These are phyloP conservation scores for Antigone vipio DNA, from an alignment of 2,113 vertebrate species.

Conservation along the genomic window DNA sequence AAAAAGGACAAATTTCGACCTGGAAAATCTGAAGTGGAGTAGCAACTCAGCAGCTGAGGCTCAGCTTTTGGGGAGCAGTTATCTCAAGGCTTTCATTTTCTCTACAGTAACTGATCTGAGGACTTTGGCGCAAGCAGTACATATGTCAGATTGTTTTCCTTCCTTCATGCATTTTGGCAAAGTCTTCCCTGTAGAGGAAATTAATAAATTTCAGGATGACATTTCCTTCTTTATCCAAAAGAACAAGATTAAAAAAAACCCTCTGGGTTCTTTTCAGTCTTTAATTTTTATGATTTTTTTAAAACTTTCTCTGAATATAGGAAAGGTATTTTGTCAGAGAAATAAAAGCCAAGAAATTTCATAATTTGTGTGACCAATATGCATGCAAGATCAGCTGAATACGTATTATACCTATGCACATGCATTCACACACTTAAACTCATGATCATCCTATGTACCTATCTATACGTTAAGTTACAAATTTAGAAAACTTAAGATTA, in stretches of 20 bases:
- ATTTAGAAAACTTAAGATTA: not conserved
- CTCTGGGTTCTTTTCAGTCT: not conserved
- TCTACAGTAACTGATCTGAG: not conserved
- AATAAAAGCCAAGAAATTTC: not conserved
- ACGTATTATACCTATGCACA: not conserved
- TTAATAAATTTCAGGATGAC: conserved; percentile 24
- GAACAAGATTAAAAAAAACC: not conserved
- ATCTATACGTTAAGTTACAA: not conserved
- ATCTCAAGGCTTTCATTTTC: not conserved
- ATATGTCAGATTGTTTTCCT: conserved; percentile 23
- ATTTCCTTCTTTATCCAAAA: conserved; percentile 8
- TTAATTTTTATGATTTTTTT: not conserved
- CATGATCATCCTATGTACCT: too few relatives aligned
- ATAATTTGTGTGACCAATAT: not conserved
- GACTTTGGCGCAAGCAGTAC: not conserved
- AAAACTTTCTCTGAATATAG: not conserved
- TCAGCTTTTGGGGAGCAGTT: not conserved
- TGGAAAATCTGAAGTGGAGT: not conserved
- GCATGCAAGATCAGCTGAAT: not conserved
- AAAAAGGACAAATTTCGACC: not conserved
- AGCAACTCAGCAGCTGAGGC: not conserved
- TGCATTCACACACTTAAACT: not conserved
- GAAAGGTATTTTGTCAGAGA: not conserved
- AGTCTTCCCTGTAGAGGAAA: not conserved
- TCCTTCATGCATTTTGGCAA: not conserved